A percentile compares a stretch with the other conserved stretches of the same genome.
Evolutionary conservation across 1,140 invertebrate genomes (phyloP).

Genomic region (Stegodyphus mimosarum): DNA sequence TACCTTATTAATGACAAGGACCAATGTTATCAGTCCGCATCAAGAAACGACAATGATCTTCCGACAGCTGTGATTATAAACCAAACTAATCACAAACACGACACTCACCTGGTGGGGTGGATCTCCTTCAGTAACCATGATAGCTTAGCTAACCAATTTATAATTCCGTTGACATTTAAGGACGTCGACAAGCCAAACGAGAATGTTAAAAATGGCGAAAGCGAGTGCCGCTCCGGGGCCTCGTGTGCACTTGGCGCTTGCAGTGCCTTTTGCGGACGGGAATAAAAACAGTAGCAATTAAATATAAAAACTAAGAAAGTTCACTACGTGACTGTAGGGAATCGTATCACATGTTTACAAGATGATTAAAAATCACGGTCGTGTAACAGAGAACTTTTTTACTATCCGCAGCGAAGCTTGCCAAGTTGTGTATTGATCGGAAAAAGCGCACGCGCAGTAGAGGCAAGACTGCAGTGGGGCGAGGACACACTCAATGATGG

Average conservation of each 20-base stretch:
- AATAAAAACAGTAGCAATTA: not conserved
- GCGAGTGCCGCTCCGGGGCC: not conserved
- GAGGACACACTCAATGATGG: constrained; percentile 11
- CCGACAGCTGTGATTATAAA: not conserved
- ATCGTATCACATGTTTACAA: constrained; percentile 48
- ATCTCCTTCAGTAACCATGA: constrained; percentile 57
- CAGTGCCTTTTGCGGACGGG: no score
- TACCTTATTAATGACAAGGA: not conserved
- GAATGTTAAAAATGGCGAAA: constrained; percentile 49
- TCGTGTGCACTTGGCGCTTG: not conserved
- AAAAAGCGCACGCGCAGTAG: constrained; percentile 19
- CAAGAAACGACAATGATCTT: not conserved
- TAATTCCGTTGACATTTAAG: constrained; percentile 41
- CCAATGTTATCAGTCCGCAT: not conserved
- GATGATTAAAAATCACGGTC: constrained; percentile 25
- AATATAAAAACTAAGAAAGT: constrained; percentile 16
- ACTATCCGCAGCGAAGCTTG: constrained; percentile 40
- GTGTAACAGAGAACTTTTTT: constrained; percentile 3
- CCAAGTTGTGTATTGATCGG: constrained; percentile 55
- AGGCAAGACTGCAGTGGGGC: constrained; percentile 26
- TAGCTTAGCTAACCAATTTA: constrained; percentile 13
- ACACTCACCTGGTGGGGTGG: constrained; percentile 46
- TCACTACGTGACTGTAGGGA: constrained; percentile 10
- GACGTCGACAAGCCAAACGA: not conserved
- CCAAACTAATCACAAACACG: not conserved